A percentile compares a stretch with the other conserved stretches of the same genome.
phyloP scores from a whole-genome alignment of 2,888 invertebrate species.

The Seira sanloemensis region DNA sequence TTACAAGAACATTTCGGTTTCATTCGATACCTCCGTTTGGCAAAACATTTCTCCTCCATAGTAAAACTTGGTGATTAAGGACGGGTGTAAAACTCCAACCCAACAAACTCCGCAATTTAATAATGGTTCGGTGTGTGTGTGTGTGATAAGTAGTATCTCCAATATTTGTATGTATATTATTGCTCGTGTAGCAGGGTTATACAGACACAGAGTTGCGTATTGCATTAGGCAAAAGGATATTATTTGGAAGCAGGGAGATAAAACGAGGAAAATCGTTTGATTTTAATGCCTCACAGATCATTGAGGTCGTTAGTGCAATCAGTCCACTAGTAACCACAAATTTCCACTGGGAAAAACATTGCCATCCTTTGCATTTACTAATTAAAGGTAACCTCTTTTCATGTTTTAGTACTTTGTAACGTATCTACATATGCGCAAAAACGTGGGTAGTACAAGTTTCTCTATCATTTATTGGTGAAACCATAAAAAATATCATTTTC shows the following conservation, averaged over 20 bases:
- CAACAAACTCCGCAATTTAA: neutral
- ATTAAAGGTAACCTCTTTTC: conserved; percentile 33
- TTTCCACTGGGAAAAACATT: conserved; percentile 29
- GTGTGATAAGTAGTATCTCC: neutral
- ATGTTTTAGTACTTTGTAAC: neutral
- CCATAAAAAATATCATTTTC: neutral
- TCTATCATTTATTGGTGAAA: neutral
- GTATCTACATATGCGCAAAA: too few species aligned
- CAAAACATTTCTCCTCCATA: conserved; percentile 16
- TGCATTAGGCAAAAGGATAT: neutral
- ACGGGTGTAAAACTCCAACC: neutral
- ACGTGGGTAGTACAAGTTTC: neutral
- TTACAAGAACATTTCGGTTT: conserved; percentile 39
- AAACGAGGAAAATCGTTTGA: neutral
- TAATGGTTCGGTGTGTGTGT: neutral
- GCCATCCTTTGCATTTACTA: conserved; percentile 27
- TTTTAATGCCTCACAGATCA: conserved; percentile 51
- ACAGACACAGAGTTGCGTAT: neutral
- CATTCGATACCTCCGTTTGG: neutral
- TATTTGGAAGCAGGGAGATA: neutral
- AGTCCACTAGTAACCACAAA: conserved; percentile 37
- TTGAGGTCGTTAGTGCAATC: conserved; percentile 55
- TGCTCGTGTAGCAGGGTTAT: too few species aligned
- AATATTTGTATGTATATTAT: neutral
- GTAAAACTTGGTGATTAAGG: conserved; percentile 49